Conservation (phyloP, 2,797 vertebrate genomes). For the Phrynocephalus guinanensis region DNA sequence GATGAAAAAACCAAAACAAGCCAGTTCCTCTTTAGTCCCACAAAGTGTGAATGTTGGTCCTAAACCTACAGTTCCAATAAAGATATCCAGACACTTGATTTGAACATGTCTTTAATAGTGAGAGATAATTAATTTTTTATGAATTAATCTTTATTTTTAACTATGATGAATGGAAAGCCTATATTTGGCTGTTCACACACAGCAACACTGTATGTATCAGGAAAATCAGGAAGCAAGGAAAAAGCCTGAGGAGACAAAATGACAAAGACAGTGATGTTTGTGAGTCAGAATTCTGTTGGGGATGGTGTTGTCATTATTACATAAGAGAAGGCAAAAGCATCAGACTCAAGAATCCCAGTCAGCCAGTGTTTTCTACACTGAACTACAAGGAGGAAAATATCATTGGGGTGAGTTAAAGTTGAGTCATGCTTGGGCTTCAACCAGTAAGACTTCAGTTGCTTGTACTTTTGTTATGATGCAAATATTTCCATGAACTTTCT, state of each 20-base stretch:
- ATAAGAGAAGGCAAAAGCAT: neutral
- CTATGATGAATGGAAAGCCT: constrained; percentile 18
- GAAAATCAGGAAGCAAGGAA: neutral
- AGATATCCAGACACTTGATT: constrained; percentile 8
- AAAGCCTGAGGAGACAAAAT: neutral
- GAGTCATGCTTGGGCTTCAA: neutral
- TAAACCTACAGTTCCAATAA: neutral
- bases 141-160: constrained; percentile 31
- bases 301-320: neutral
- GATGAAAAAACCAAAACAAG: neutral
- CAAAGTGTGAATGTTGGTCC: neutral
- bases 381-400: neutral
- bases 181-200: accelerated
- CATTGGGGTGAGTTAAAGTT: neutral
- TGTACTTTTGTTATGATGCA: neutral
- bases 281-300: neutral
- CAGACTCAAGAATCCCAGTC: neutral
- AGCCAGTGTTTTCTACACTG: neutral
- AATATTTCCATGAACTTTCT: neutral
- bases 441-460: neutral
- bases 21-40: neutral
- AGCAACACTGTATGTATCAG: neutral
- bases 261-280: neutral
- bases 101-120: neutral
- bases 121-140: neutral